Evolutionary conservation across 2,888 invertebrate genomes (phyloP), one percentile per base, ranked within the genome.

Genomic region (Tipula lateralis): DNA sequence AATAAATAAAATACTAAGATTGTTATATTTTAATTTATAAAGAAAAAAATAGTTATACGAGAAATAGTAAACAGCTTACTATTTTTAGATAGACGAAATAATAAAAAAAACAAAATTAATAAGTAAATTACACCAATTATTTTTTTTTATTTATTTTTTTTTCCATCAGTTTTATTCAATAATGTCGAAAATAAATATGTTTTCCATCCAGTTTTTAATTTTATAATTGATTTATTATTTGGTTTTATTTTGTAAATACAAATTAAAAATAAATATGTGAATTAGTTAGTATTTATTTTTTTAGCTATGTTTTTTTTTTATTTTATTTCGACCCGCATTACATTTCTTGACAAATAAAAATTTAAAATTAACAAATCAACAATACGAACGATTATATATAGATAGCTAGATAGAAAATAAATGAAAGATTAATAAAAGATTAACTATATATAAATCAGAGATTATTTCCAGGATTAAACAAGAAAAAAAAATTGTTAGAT

Each of bases 361-460:
- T 6, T 9, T 16, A 30, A 82, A 82, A n/a, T 16, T 82, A 82
- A 82, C 30, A 82, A 82, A 30, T 30, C 29, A 82, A 30, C 32
- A 29, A 32, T n/a, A 30, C 32, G 82, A 82, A 82, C n/a, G 30
- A 82, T 30, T 82, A 32, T 50, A 50, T 30, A 82, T 82, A 82
- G 82, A 32, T 82, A 82, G 82, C 29, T 82, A 82, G 82, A 82
- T 82, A 82, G 82, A 82, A 82, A 30, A n/a, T 82, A 82, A 82
- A 16, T n/a, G 82, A 82, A 82, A 16, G 30, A 32, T 13, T 2
- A 36, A 81, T 16, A 30, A 80, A 82, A 82, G 82, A 66, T n/a
- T n/a, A 66, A 66, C 66, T 66, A 66, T 66, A 24, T 66, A 19
- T 66, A 66, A 66, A 66, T 66, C 66, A 24, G 66, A 66, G 7